Evolutionary conservation across 1,140 invertebrate genomes (phyloP), one percentile per base, ranked within the genome.

Genomic region (Rhynchophorus ferrugineus): DNA sequence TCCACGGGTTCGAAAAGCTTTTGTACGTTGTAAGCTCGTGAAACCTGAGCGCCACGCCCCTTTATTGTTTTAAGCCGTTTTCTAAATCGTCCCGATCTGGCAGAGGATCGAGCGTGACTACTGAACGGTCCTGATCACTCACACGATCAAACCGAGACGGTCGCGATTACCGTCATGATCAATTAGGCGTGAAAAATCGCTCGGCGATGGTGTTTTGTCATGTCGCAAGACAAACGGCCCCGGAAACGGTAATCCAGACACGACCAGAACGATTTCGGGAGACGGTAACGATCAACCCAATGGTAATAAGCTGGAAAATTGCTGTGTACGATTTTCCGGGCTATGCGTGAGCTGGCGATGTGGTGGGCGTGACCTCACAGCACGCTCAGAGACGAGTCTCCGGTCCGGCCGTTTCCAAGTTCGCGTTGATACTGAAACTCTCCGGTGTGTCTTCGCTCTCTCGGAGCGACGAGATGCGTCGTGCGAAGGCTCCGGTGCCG

Each of bases 361-460:
- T 53, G 46, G 50, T 53, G 50, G 50, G 50, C 50, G 50, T 53
- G 50, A 45, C 50, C 50, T 45, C 35, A 34, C 17, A 46, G 33
- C 34, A 17, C 41, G 22, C 13, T 11, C 50, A 17, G 50, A 35
- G 33, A 33, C 44, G 35, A 17, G 20, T 39, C 22, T 22, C n/a
- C 50, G 43, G 24, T 53, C 50, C 50, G 42, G 34, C 24, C 19
- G 14, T 13, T 19, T 43, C 44, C 33, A 44, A n/a, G 11, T 33
- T 18, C 51, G 51, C 51, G 51, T 41, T 54, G 46, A 18, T 34
- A 54, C 51, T 54, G 44, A 52, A 44, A 37, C 21, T 35, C 14
- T 17, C 29, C 3, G 38, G 24, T 11, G 5, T 19, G 24, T 34
- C 22, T 17, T 19, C 16, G 13, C 44, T 36, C 17, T 22, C 35